Evolutionary conservation across 2,113 vertebrate genomes (phyloP).

Genomic region (Myiopsitta monachus): DNA sequence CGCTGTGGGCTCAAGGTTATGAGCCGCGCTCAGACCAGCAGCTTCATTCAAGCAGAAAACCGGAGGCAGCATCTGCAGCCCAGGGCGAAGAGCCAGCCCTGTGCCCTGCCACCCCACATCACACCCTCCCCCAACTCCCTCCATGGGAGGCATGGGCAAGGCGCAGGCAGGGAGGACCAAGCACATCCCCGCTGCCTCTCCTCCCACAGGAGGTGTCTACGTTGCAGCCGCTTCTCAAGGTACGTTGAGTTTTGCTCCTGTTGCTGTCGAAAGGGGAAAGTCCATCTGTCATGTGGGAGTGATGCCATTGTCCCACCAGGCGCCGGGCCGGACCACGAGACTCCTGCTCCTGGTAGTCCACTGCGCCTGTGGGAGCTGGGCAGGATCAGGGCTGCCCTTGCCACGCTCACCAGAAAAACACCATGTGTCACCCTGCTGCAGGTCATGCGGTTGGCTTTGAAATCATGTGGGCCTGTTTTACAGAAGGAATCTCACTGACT

Average conservation of each 20-base stretch:
- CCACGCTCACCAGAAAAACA: not conserved
- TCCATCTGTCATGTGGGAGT: slow-evolving; percentile 16
- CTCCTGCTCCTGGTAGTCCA: not conserved
- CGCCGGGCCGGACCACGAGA: not conserved
- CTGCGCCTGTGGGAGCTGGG: not conserved
- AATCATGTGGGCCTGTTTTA: not conserved
- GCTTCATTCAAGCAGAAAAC: not conserved
- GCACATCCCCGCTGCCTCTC: not conserved
- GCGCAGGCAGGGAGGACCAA: not conserved
- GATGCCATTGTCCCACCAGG: not conserved
- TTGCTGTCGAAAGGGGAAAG: not conserved
- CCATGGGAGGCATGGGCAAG: fast-evolving
- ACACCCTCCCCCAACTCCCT: not conserved
- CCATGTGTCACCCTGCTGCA: fast-evolving
- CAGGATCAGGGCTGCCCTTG: not conserved
- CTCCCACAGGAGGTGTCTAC: fast-evolving
- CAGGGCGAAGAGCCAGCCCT: fast-evolving
- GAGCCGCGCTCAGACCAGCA: fast-evolving
- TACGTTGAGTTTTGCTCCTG: not conserved
- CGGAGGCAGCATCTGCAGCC: not conserved
- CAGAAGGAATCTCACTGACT: not conserved
- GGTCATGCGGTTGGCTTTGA: fast-evolving
- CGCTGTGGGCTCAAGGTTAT: not conserved
- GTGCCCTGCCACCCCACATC: not conserved
- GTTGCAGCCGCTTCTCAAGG: not conserved